These are phyloP conservation scores for Mylabris sibirica DNA, from an alignment of 2,888 invertebrate species.

Conservation along the genomic window DNA sequence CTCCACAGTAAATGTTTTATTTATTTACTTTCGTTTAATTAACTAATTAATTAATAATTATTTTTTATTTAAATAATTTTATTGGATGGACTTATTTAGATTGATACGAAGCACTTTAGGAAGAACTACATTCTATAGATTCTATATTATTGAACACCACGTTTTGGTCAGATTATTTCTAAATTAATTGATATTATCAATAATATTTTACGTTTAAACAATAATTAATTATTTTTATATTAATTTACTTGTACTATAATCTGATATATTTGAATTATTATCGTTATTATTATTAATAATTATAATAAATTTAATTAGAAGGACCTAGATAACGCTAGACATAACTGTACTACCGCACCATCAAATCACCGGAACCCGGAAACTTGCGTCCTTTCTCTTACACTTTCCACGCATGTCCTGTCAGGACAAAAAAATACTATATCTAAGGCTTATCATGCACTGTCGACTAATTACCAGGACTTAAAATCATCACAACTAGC, in stretches of 20 bases:
- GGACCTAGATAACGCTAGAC: constrained; percentile 41
- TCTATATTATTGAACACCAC: constrained; percentile 41
- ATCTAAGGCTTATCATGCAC: constrained; percentile 12
- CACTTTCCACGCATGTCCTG: constrained; percentile 27
- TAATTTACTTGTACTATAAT: constrained; percentile 17
- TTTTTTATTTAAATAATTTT: constrained; percentile 26
- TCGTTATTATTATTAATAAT: constrained; percentile 41
- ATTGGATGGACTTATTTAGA: constrained; percentile 34
- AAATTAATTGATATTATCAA: no score
- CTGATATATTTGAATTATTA: constrained; percentile 28
- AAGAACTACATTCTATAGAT: constrained; percentile 38
- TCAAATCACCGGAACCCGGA: constrained; percentile 34
- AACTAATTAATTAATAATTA: constrained; percentile 11
- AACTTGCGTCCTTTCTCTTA: constrained; percentile 31
- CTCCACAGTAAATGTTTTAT: constrained; percentile 54
- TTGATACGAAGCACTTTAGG: constrained; percentile 34
- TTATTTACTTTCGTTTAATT: constrained; percentile 26
- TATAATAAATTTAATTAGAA: constrained; percentile 30
- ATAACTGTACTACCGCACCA: constrained; percentile 39
- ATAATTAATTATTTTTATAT: not conserved
- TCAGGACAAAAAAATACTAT: constrained; percentile 24
- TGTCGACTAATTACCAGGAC: constrained; percentile 7
- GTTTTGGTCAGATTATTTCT: constrained; percentile 41
- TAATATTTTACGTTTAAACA: not conserved
- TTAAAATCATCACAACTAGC: no score